Conservation (phyloP, 2,797 vertebrate species). For the Sebastes miniatus region DNA sequence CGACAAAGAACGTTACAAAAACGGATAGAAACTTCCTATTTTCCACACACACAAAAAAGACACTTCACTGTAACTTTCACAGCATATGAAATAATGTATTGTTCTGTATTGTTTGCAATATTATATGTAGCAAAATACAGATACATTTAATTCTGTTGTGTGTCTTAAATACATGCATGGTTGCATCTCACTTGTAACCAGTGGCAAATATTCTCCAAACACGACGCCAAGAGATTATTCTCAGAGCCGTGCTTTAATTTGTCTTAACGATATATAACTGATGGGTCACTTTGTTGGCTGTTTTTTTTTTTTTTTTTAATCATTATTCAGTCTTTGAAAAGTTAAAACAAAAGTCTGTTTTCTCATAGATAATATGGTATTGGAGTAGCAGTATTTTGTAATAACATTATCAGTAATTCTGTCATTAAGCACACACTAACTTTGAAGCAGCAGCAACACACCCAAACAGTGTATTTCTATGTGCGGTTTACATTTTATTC, state of each 20-base stretch:
- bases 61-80: not conserved
- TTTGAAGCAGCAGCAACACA: not conserved
- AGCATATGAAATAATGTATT: not conserved
- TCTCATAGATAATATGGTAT: not conserved
- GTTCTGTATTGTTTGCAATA: too few species aligned
- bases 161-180: not conserved
- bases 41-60: too few species aligned
- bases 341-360: not conserved
- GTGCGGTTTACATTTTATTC: not conserved
- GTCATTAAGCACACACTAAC: not conserved
- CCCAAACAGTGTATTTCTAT: not conserved
- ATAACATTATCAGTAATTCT: not conserved
- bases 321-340: not conserved
- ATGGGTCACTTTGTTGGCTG: not conserved
- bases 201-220: not conserved
- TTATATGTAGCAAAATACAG: not conserved
- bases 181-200: not conserved
- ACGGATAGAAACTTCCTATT: too few species aligned
- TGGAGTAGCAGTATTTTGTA: not conserved
- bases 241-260: not conserved
- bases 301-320: not conserved
- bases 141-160: not conserved
- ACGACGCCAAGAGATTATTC: not conserved
- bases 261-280: not conserved
- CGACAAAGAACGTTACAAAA: too few species aligned